Evolutionary conservation across 2,113 vertebrate species (phyloP), one percentile per base, ranked within the genome.

Genomic region (Burhinus bistriatus): DNA sequence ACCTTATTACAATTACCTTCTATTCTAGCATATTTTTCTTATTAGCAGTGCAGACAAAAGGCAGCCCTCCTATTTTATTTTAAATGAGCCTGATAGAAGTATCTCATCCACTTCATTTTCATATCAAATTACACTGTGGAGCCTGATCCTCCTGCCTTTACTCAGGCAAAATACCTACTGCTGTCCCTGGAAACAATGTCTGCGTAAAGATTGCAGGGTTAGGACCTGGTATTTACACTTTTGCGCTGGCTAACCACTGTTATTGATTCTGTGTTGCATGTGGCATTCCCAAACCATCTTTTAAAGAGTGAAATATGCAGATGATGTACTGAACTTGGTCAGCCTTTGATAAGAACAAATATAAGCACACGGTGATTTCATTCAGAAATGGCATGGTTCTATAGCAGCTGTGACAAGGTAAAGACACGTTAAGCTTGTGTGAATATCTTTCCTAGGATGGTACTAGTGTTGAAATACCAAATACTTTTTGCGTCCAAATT

Each of bases 1-100:
- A 77, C 90, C 93, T 97, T 96, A 61, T 93, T 94, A 85, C 92
- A 98, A 98, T 97, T 97, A 96, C 96, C 94, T 97, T 91, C 94
- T 95, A 97, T 96, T 92, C 57, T 22, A 70, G 84, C 72, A 83
- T 91, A 90, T 89, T 98, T 97, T 98, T 97, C 95, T 97, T 97
- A 97, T 96, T 97, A 97, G 64, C 52, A 78, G 30, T 25, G 12
- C 97, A 95, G 94, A 95, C 90, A 92, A 91, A 94, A 95, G 85
- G 45, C 62, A 80, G 91, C 45, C 57, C 73, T 95, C 85, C 86
- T 89, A 96, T 97, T 98, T 97, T 73, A 95, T 90, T 97, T 97
- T 83, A 93, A 96, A 97, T 90, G 52, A 96, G 91, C 89, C 91
- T 80, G 61, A 93, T 77, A 88, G 94, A 82, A 72, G 75, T 72